These are phyloP conservation scores for Chauna torquata DNA, from an alignment of 2,113 vertebrate genomes.

Conservation along the genomic window DNA sequence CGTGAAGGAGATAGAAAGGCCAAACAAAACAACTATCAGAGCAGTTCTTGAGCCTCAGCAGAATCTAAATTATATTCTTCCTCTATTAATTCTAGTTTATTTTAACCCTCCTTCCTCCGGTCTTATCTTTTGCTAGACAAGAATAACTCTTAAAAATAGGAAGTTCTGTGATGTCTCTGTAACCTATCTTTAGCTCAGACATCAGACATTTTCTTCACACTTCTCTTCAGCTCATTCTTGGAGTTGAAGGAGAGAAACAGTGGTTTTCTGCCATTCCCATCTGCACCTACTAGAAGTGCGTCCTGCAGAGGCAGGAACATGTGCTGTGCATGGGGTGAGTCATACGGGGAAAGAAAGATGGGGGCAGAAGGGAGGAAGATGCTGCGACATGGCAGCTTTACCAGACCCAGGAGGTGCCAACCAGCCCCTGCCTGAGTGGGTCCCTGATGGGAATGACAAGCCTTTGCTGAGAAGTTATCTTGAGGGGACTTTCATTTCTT, in stretches of 20 bases:
- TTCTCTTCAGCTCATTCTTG: background rate
- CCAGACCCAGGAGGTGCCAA: background rate
- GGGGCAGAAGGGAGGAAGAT: background rate
- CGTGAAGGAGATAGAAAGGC: background rate
- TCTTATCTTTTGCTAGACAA: background rate
- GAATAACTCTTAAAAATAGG: background rate
- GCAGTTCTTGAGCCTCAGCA: conserved; percentile 43
- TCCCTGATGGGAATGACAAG: background rate
- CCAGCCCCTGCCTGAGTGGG: fast-evolving
- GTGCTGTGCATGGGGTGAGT: fast-evolving
- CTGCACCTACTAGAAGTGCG: background rate
- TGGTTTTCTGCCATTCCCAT: background rate
- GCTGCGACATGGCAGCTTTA: background rate
- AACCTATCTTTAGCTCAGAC: background rate
- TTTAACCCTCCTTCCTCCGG: background rate
- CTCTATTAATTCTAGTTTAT: conserved; percentile 35
- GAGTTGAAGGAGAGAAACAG: background rate
- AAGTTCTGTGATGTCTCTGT: background rate
- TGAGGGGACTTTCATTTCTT: background rate
- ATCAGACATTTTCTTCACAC: background rate
- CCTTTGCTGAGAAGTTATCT: background rate
- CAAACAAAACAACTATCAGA: conserved; percentile 49
- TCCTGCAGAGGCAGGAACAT: background rate
- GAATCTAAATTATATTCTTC: background rate
- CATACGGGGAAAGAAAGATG: fast-evolving